phyloP scores from a whole-genome alignment of 1,140 invertebrate genomes.

The Pachyrhynchus sulphureomaculatus region DNA sequence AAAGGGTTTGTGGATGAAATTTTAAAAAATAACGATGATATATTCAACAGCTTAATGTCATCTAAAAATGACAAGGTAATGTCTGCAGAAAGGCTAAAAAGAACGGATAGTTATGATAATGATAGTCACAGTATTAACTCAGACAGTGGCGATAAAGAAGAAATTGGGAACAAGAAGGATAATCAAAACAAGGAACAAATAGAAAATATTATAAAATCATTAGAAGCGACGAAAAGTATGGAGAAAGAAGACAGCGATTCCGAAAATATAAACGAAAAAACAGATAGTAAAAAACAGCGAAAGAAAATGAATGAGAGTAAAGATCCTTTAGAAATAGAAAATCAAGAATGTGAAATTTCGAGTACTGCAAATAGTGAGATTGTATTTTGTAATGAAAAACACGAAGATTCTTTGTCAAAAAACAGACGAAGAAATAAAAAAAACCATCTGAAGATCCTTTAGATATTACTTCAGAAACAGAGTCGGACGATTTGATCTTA shows the following conservation, averaged over 20 bases:
- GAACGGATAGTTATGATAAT: too few species aligned
- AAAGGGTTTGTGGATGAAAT: neutral
- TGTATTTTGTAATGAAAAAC: neutral
- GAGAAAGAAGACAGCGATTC: neutral
- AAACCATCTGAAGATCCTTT: too few species aligned
- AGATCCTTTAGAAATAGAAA: neutral
- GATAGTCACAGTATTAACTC: too few species aligned
- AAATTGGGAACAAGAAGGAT: too few species aligned
- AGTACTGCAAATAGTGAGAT: neutral
- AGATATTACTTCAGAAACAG: too few species aligned
- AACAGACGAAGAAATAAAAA: neutral
- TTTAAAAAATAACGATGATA: constrained; percentile 2
- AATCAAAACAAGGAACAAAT: neutral
- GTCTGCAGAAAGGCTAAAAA: neutral
- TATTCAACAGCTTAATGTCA: neutral
- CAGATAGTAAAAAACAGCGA: neutral
- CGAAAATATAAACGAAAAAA: neutral
- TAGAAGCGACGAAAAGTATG: neutral
- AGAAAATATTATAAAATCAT: neutral
- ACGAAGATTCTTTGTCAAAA: neutral
- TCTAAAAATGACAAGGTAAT: neutral
- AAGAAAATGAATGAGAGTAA: neutral
- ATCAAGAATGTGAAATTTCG: too few species aligned
- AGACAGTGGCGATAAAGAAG: too few species aligned
- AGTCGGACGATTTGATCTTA: too few species aligned